These are phyloP conservation scores for Chloroclystis v-ata DNA, from an alignment of 2,888 invertebrate species.

Conservation along the genomic window DNA sequence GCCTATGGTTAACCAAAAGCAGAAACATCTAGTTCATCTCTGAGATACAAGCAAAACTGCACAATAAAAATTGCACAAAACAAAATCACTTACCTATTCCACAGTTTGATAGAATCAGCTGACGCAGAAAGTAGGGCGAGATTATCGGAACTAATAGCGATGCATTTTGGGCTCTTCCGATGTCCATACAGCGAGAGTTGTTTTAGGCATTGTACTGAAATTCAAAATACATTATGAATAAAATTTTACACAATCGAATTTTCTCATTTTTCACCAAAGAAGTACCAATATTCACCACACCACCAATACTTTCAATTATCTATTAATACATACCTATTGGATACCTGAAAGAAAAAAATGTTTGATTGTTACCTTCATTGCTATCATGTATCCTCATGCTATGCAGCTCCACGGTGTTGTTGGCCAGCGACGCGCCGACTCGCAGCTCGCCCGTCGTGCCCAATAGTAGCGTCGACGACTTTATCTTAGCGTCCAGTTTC, in stretches of 20 bases:
- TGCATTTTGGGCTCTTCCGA: constrained; percentile 90
- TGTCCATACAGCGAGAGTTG: constrained; percentile 88
- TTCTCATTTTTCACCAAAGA: too few species aligned
- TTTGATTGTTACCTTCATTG: constrained; percentile 79
- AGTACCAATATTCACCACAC: too few species aligned
- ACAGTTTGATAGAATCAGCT: constrained; percentile 92
- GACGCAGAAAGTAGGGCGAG: constrained; percentile 91
- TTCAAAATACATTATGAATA: background rate
- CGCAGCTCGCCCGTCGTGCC: constrained; percentile 85
- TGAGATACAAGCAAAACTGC: too few species aligned
- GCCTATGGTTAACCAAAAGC: constrained; percentile 46
- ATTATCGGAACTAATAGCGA: constrained; percentile 94
- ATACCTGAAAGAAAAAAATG: too few species aligned
- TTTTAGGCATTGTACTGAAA: constrained; percentile 75
- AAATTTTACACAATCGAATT: too few species aligned
- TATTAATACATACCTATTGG: too few species aligned
- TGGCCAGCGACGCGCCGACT: constrained; percentile 81
- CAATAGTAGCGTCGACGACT: constrained; percentile 82
- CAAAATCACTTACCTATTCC: constrained; percentile 88
- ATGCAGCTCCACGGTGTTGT: constrained; percentile 87
- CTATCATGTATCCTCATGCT: constrained; percentile 74
- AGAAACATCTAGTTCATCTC: too few species aligned
- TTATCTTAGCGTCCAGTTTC: constrained; percentile 82
- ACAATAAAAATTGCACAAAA: too few species aligned
- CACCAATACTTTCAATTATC: too few species aligned